These are phyloP conservation scores for Neogale vison DNA, from an alignment of 2,113 vertebrate species.

Conservation along the genomic window DNA sequence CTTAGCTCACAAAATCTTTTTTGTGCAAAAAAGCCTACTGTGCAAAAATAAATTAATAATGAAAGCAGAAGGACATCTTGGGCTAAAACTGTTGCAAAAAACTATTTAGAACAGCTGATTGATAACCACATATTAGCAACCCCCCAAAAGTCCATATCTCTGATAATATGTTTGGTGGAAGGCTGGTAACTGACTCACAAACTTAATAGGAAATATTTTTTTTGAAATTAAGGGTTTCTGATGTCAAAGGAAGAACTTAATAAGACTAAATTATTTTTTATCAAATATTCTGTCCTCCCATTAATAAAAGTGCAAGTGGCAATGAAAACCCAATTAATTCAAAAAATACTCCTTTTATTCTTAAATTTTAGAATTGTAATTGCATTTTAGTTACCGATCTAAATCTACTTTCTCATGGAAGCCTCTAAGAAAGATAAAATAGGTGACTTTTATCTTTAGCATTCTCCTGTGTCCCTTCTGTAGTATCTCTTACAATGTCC, in stretches of 20 bases:
- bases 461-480: background rate
- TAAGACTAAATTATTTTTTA: slow-evolving; percentile 22
- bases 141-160: background rate
- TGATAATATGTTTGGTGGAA: background rate
- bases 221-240: slow-evolving; percentile 31
- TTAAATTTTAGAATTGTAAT: slow-evolving; percentile 31
- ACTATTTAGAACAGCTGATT: background rate
- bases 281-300: slow-evolving; percentile 29
- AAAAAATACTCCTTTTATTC: slow-evolving; percentile 18
- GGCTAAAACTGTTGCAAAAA: background rate
- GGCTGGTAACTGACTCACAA: background rate
- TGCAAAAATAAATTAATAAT: slow-evolving; percentile 23
- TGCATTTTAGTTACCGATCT: background rate
- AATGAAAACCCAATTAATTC: slow-evolving; percentile 38
- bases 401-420: background rate
- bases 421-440: background rate
- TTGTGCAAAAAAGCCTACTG: background rate
- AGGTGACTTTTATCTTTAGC: background rate
- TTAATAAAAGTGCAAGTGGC: slow-evolving; percentile 5
- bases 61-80: background rate
- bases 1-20: background rate
- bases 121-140: slow-evolving; percentile 10
- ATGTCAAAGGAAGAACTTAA: slow-evolving; percentile 41
- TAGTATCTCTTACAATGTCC: accelerated
- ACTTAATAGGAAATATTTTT: slow-evolving; percentile 13